Conservation (phyloP, 2,888 invertebrate species). For the Pristionchus japonicus region DNA sequence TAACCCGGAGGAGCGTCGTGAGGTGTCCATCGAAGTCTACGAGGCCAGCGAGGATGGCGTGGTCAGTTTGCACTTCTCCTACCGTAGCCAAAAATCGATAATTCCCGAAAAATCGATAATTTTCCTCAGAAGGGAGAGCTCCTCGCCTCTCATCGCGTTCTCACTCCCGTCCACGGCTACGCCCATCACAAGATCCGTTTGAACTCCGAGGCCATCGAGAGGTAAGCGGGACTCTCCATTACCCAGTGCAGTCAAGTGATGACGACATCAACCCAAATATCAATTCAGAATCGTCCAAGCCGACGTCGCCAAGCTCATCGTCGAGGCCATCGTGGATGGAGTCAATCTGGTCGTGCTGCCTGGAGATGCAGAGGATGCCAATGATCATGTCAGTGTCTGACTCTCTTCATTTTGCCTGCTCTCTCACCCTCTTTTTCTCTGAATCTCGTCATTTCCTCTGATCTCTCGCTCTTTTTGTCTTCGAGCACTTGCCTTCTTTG, state of each 20-base stretch:
- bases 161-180: background rate
- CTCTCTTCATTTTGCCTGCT: no score
- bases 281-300: background rate
- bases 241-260: background rate
- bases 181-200: background rate
- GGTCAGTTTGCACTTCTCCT: no score
- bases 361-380: background rate
- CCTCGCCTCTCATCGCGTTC: background rate
- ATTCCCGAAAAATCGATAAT: background rate
- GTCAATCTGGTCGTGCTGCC: background rate
- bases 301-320: background rate
- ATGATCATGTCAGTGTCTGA: background rate
- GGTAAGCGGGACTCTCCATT: background rate
- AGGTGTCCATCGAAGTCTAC: background rate
- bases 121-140: background rate
- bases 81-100: background rate
- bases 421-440: no score
- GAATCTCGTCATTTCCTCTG: no score
- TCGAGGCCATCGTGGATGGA: background rate
- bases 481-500: no score
- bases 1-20: background rate
- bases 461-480: no score
- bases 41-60: background rate
- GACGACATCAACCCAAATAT: background rate
- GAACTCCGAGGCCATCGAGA: background rate